Evolutionary conservation across 2,888 invertebrate species (phyloP), one percentile per base, ranked within the genome.

Genomic region (Mythimna loreyi): DNA sequence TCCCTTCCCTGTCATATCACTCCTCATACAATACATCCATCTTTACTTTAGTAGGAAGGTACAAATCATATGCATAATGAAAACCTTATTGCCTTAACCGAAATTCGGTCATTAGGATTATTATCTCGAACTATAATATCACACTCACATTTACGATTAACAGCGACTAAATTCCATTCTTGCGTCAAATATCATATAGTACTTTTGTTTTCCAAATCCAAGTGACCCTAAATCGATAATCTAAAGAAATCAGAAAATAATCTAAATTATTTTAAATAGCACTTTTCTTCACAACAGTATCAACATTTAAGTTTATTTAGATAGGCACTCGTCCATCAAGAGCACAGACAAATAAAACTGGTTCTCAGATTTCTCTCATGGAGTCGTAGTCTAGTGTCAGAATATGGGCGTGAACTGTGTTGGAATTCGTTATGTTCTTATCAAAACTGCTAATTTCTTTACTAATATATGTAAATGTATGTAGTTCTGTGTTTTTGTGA

Each of bases 331-430:
- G 78, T 75, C 69, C 69, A 74, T 76, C 68, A 85, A 81, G 80
- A 86, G 82, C 80, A 58, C 43, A 60, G 84, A 81, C 67, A 77
- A 89, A 90, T 86, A 82, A 87, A 89, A 89, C 89, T 85, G 72
- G 83, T 86, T 90, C 85, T 89, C 77, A 79, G 87, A 89, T 91
- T 91, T 91, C 91, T 86, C 88, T 83, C 69, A 66, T 64, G 63
- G 88, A 84, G 85, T 83, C 71, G 62, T 64, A 67, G 69, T 60
- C 70, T 78, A 77, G 80, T 85, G 87, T 85, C 85, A 87, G 84
- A 90, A 84, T 80, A 83, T 75, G 72, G 59, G 52, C 57, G 78
- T 58, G 62, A 56, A 58, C 36, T 59, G 28, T 53, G 28, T 28
- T 49, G 59, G 70, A 70, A 75, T 80, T 56, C 52, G 55, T 65